These are phyloP conservation scores for Menidia menidia DNA, from an alignment of 2,797 vertebrate species.

Conservation along the genomic window DNA sequence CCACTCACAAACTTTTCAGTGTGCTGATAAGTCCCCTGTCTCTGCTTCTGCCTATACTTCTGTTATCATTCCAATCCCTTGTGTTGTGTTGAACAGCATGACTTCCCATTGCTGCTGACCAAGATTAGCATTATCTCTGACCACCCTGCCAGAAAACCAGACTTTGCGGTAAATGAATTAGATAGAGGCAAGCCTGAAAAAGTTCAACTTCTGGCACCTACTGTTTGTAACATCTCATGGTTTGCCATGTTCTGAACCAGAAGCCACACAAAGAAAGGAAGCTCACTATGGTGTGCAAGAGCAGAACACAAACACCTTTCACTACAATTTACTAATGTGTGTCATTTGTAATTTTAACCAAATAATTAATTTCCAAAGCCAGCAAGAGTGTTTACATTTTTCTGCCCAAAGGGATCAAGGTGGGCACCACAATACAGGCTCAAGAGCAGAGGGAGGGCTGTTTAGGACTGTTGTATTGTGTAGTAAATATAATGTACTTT, in stretches of 20 bases:
- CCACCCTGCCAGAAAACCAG: conserved; percentile 78
- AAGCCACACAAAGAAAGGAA: conserved; percentile 30
- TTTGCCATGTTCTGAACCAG: conserved; percentile 49
- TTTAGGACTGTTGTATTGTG: too few species aligned
- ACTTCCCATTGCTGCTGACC: conserved; percentile 76
- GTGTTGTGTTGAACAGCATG: conserved; percentile 73
- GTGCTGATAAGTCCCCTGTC: conserved; percentile 69
- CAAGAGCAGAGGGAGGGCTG: too few species aligned
- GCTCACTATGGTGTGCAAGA: neutral
- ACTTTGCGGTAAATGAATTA: conserved; percentile 75
- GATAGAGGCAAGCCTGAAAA: conserved; percentile 70
- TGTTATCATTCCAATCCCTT: conserved; percentile 74
- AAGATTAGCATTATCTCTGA: conserved; percentile 83
- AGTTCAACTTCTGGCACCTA: conserved; percentile 61
- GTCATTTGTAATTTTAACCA: neutral
- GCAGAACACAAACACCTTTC: neutral
- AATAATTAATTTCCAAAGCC: too few species aligned
- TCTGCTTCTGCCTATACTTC: conserved; percentile 74
- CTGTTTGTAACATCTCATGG: conserved; percentile 59
- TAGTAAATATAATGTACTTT: too few species aligned
- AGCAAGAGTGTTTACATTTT: too few species aligned
- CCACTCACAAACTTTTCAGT: conserved; percentile 72
- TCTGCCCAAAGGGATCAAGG: too few species aligned
- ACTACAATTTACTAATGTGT: neutral
- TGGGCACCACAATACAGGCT: too few species aligned